Evolutionary conservation across 1,140 invertebrate genomes (phyloP).

Genomic region (Aphidius gifuensis): DNA sequence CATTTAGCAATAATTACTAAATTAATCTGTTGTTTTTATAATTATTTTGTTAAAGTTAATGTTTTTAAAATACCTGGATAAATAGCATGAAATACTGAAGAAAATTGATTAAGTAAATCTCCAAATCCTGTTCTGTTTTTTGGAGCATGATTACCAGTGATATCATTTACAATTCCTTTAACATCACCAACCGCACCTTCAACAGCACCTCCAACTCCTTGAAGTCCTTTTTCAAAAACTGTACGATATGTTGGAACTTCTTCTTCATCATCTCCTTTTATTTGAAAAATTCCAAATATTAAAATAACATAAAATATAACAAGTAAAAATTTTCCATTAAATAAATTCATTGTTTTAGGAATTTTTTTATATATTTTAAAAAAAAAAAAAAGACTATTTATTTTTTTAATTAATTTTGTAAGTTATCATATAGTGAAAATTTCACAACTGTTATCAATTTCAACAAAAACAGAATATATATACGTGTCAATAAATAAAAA

Average conservation of each 20-base stretch:
- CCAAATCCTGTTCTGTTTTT: conserved; percentile 9
- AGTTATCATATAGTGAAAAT: too few relatives aligned
- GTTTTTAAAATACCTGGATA: conserved; percentile 10
- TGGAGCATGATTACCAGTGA: not conserved
- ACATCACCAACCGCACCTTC: not conserved
- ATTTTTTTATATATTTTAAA: too few relatives aligned
- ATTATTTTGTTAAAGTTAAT: too few relatives aligned
- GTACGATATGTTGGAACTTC: conserved; percentile 12
- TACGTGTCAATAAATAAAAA: too few relatives aligned
- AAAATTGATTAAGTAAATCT: not conserved
- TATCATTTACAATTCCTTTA: not conserved
- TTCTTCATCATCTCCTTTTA: conserved; percentile 1
- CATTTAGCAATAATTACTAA: not conserved
- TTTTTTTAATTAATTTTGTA: too few relatives aligned
- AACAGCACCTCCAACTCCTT: not conserved
- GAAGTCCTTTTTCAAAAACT: not conserved
- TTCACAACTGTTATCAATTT: too few relatives aligned
- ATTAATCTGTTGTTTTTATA: not conserved
- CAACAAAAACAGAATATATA: too few relatives aligned
- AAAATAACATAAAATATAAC: not conserved
- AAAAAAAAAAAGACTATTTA: too few relatives aligned
- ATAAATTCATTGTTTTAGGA: too few relatives aligned
- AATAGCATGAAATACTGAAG: conserved; percentile 9
- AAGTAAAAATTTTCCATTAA: too few relatives aligned
- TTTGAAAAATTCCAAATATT: not conserved